These are phyloP conservation scores for Spinibarbus caldwelli DNA, from an alignment of 2,797 vertebrate species.

Conservation along the genomic window DNA sequence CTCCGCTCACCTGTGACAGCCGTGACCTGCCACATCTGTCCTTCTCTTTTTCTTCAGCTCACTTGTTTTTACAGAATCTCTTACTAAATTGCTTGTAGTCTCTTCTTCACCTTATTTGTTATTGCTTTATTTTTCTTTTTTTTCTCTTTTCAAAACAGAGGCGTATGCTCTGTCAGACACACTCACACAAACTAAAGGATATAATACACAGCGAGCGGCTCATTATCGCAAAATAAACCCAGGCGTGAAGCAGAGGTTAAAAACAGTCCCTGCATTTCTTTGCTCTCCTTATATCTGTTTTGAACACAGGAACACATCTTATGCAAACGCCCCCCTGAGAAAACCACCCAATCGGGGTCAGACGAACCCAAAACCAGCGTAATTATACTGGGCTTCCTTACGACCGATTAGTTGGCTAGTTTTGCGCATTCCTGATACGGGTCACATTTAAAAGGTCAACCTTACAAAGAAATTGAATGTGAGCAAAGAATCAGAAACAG, in stretches of 20 bases:
- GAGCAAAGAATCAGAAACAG: slow-evolving; percentile 9
- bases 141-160: not conserved
- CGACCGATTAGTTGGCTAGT: not conserved
- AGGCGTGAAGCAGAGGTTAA: not conserved
- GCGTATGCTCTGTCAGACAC: not conserved
- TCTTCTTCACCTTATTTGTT: not conserved
- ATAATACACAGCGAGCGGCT: not conserved
- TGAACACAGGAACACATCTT: not conserved
- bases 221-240: not conserved
- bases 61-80: not conserved
- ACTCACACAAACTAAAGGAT: not conserved
- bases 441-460: slow-evolving; percentile 25
- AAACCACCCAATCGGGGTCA: slow-evolving; percentile 7
- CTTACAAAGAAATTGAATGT: not conserved
- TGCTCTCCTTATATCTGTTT: not conserved
- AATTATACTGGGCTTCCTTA: not conserved
- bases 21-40: slow-evolving; percentile 29
- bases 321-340: not conserved
- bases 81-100: not conserved
- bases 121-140: not conserved
- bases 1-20: slow-evolving; percentile 23
- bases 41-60: not conserved
- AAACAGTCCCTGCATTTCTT: not conserved
- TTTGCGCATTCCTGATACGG: slow-evolving; percentile 14
- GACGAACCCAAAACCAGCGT: not conserved